Base-by-base conservation (phyloP, 2,888 invertebrate genomes). In the Hoplodrina blanda region DNA sequence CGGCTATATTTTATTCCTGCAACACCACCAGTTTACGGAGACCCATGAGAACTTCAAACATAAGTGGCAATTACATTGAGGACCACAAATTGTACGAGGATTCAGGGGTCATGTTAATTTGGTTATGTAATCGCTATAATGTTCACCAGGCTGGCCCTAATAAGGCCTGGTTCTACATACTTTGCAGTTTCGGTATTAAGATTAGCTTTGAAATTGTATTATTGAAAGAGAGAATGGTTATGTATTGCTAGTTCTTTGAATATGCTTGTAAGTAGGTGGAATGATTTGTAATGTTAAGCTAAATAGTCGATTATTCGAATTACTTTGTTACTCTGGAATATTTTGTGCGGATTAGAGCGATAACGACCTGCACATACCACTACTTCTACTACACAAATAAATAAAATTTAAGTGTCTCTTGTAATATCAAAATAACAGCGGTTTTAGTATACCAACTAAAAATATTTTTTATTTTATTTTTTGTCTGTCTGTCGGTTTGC, bases 1-100 rank as follows among this genome's bases (percentile, higher is more conserved):
- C 92, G 91, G 87, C 87, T 88, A 86, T 92, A 93, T 91, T 92
- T 90, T 92, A 93, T 92, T 88, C 89, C 85, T 82, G 74, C 84
- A 82, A 84, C 72, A 64, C 77, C 20, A 84, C 92, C 90, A 90
- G 49, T 73, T 30, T 85, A 76, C 63, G 20, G 56, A 80, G 86
- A 83, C 61, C 87, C 80, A 55, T 83, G 69, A 71, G 73, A 84
- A 78, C 70, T 76, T 37, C 60, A 62, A 76, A 46, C 67, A 64
- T 81, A 83, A 78, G 61, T 64, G 70, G 57, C 62, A 72, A 76
- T 73, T 65, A 49, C 53, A 74, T 73, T 64, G 70, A 67, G 57
- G 20, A 54, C 19, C 25, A 62, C 60, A 69, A 76, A 72, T 57
- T 62, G 69, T 70, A 65, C 63, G 56, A 59, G 63, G 68, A 69